Base-by-base conservation (phyloP, 2,797 vertebrate genomes). In the Microtus obscurus region DNA sequence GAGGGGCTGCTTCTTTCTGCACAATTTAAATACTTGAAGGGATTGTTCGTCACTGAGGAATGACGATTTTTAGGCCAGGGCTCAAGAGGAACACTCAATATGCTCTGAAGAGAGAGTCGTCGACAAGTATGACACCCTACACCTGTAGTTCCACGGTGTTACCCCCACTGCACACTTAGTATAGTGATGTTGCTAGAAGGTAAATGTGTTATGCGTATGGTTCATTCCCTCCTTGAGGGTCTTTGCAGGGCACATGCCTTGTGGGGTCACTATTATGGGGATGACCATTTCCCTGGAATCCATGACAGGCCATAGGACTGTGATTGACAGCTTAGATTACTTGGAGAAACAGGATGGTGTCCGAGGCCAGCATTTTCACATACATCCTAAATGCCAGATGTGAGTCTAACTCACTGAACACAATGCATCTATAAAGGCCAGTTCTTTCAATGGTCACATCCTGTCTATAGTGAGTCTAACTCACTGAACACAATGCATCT, bases 401-500 rank as follows among this genome's bases (percentile, higher is more conserved):
- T 6, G 99, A 99, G 6, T 99, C 99, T 0, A 99, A 99, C 97
- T 99, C 99, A 45, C 99, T 99, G 98, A 99, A 99, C 92, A 99
- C 99, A 89, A 99, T 99, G 98, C 99, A 99, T 91, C 99, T 99
- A 6, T 99, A 99, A 0, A 99, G 99, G 96, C 99, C 99, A 1
- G 99, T 99, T 99, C 99, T 99, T 98, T 99, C 99, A n/a, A 99
- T 91, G 99, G 99, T 97, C 99, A 98, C 0, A 99, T 99, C 86
- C 99, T 99, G 40, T 99, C 99, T 0, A 99, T 99, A 51, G 98
- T 98, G 99, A 99, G 6, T 99, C 99, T 0, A 99, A 99, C 97
- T 99, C 99, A 45, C 99, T 99, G 98, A 99, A 99, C 92, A 99
- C 99, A 89, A 99, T 99, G 98, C 99, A 99, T 91, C 99, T 99